Evolutionary conservation across 92 coral and sea anemone genomes (phyloP).

Genomic region (Zoanthus sansibaricus): DNA sequence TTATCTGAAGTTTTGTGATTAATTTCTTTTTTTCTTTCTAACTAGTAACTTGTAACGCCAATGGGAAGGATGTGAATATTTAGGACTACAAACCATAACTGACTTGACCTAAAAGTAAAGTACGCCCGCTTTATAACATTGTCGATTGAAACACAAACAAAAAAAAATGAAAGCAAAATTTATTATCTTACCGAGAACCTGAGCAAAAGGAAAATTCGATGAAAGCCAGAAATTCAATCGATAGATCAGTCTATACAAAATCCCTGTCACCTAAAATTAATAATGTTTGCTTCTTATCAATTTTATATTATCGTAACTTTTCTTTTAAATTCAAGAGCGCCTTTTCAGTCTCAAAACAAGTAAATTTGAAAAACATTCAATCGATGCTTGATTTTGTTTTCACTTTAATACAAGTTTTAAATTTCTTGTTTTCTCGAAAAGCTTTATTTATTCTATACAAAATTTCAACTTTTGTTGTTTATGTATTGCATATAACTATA

Average conservation of each 20-base stretch:
- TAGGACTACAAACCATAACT: background rate
- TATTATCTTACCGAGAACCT: background rate
- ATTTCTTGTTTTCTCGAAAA: constrained; percentile 12
- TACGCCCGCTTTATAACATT: background rate
- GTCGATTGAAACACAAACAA: background rate
- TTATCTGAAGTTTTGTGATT: constrained; percentile 5
- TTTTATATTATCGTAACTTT: constrained; percentile 5
- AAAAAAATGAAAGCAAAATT: constrained; percentile 9
- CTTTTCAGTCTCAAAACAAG: constrained; percentile 21
- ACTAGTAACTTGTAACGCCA: background rate
- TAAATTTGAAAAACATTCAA: constrained; percentile 36
- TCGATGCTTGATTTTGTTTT: constrained; percentile 30
- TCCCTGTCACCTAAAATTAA: constrained; percentile 24
- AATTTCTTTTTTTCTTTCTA: background rate
- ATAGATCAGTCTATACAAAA: constrained; percentile 37
- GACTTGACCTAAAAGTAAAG: background rate
- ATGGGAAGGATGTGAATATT: constrained; percentile 10
- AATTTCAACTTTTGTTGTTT: constrained; percentile 31
- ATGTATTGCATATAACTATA: background rate
- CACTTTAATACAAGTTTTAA: constrained; percentile 31
- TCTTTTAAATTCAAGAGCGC: constrained; percentile 30
- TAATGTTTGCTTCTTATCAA: constrained; percentile 13
- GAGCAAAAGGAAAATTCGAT: background rate
- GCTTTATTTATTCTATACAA: constrained; percentile 19
- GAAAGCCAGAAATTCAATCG: constrained; percentile 17